These are phyloP conservation scores for Neoniphon sammara DNA, from an alignment of 2,797 vertebrate species.

Conservation along the genomic window DNA sequence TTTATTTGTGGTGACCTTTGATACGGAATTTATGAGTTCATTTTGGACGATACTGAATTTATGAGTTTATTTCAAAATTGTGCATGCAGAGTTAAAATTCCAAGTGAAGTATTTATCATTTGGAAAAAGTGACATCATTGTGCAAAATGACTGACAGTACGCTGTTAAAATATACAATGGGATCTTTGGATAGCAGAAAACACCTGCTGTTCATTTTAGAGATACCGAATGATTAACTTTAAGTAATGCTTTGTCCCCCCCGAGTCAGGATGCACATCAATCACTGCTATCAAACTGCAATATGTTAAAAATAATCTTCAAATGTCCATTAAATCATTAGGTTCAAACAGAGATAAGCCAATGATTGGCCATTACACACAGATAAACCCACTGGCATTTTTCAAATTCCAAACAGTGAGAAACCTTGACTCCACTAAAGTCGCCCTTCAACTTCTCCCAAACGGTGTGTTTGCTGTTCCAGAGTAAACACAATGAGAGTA, in stretches of 20 bases:
- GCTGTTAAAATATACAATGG: too few species aligned
- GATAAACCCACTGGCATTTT: conserved; percentile 60
- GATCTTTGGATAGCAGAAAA: too few species aligned
- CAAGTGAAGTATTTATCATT: too few species aligned
- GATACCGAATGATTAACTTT: neutral
- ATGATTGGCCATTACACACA: conserved; percentile 44
- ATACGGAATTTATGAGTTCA: neutral
- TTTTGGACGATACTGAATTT: neutral
- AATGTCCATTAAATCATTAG: conserved; percentile 22
- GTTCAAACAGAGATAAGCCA: conserved; percentile 45
- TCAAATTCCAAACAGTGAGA: conserved; percentile 61
- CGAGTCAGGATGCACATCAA: too few species aligned
- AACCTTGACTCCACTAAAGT: conserved; percentile 63
- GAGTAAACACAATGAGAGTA: conserved; percentile 63
- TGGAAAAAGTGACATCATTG: too few species aligned
- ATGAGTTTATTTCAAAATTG: neutral
- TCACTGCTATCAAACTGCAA: conserved; percentile 6
- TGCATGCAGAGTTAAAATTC: too few species aligned
- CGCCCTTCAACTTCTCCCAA: conserved; percentile 64
- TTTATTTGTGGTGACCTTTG: neutral
- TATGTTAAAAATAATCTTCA: conserved; percentile 19
- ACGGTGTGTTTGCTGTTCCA: conserved; percentile 72
- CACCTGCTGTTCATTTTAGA: neutral
- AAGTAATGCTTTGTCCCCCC: too few species aligned
- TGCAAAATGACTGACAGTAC: too few species aligned